Conservation (phyloP, 2,888 invertebrate species). For the Leptinotarsa peninsularis region DNA sequence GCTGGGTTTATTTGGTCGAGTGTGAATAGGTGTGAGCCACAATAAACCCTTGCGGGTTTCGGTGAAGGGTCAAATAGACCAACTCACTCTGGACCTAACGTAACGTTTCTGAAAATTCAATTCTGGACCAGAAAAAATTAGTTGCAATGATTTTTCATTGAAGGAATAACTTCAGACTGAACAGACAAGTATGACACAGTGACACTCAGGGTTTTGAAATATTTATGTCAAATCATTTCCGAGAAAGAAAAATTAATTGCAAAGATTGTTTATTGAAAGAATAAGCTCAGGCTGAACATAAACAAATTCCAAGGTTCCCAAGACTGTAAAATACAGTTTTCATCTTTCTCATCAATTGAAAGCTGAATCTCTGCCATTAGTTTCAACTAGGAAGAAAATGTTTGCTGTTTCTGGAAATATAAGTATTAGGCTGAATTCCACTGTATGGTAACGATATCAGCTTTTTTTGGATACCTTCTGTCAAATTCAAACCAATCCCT, state of each 20-base stretch:
- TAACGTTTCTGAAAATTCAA: too few relatives aligned
- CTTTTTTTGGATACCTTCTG: slow-evolving; percentile 60
- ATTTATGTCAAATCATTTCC: slow-evolving; percentile 85
- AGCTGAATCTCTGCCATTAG: slow-evolving; percentile 75
- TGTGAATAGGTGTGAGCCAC: too few relatives aligned
- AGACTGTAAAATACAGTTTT: slow-evolving; percentile 60
- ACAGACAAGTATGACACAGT: neutral
- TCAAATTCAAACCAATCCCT: slow-evolving; percentile 55
- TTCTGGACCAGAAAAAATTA: too few relatives aligned
- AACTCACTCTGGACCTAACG: too few relatives aligned
- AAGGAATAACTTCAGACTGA: too few relatives aligned
- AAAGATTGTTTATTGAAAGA: slow-evolving; percentile 85
- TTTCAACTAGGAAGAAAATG: slow-evolving; percentile 78
- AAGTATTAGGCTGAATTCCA: slow-evolving; percentile 82
- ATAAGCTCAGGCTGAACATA: slow-evolving; percentile 91
- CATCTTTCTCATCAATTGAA: slow-evolving; percentile 67
- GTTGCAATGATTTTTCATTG: too few relatives aligned
- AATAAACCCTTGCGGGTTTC: too few relatives aligned
- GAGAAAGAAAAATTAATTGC: slow-evolving; percentile 90
- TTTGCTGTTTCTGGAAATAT: slow-evolving; percentile 79
- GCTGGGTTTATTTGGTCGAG: too few relatives aligned
- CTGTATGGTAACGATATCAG: slow-evolving; percentile 78
- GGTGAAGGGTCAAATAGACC: too few relatives aligned
- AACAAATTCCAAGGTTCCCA: slow-evolving; percentile 82
- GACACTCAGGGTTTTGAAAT: neutral